phyloP scores from a whole-genome alignment of 35 echinoderm and acorn worm genomes.

The Ptychodera flava region DNA sequence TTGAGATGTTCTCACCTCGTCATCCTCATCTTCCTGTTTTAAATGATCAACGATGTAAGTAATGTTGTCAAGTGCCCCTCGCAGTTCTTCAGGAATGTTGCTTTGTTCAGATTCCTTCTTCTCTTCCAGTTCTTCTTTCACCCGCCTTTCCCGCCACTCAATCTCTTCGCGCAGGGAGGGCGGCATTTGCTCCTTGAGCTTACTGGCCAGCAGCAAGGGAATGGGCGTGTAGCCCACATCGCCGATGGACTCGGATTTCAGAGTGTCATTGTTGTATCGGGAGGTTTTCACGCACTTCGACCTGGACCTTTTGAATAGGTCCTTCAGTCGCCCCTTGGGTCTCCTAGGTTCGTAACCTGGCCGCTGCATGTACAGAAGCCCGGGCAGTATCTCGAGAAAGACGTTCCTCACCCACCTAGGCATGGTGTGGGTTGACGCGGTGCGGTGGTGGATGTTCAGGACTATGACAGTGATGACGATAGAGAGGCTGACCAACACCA shows the following conservation, averaged over 20 bases:
- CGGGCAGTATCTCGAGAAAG: slow-evolving; percentile 78
- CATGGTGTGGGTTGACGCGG: slow-evolving; percentile 79
- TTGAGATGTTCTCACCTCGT: slow-evolving; percentile 6
- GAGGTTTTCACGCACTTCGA: slow-evolving; percentile 5
- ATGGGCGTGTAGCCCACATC: background rate
- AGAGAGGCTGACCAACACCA: slow-evolving; percentile 88
- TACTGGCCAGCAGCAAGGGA: background rate
- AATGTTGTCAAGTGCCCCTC: background rate
- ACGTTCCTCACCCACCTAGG: slow-evolving; percentile 63
- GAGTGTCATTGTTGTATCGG: slow-evolving; percentile 14
- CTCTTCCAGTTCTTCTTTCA: background rate
- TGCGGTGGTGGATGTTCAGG: slow-evolving; percentile 83
- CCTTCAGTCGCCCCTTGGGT: background rate
- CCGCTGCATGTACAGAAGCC: slow-evolving; percentile 61
- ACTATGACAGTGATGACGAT: slow-evolving; percentile 81
- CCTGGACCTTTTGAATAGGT: slow-evolving; percentile 5
- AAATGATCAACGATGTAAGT: slow-evolving; percentile 13
- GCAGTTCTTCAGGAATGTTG: background rate
- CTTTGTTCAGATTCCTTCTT: background rate
- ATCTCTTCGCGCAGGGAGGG: background rate
- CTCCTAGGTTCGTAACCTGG: slow-evolving; percentile 42
- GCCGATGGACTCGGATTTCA: background rate
- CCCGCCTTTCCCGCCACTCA: background rate
- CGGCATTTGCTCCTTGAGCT: background rate
- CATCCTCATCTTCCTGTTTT: slow-evolving; percentile 13